Evolutionary conservation across 2,113 vertebrate species (phyloP).

Genomic region (Turdus rufiventris): DNA sequence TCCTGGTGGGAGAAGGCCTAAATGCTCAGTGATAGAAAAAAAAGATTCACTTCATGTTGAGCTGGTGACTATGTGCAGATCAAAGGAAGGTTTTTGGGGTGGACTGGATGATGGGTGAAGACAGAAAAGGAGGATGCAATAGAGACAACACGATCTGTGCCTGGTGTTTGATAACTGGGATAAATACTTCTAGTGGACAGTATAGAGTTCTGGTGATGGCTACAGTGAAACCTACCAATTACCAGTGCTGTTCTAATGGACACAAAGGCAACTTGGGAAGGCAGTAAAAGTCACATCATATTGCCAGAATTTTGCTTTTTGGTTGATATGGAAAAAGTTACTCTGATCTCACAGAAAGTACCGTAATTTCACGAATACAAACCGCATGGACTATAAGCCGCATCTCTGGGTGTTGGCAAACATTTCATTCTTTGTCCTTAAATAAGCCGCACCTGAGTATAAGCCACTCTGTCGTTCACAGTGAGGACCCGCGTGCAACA

Average conservation of each 20-base stretch:
- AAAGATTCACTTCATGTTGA: not conserved
- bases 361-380: too few species aligned
- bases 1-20: not conserved
- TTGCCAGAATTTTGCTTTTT: not conserved
- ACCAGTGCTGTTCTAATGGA: not conserved
- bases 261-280: not conserved
- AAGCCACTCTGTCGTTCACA: too few species aligned
- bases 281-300: not conserved
- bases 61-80: not conserved
- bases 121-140: not conserved
- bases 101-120: not conserved
- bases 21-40: not conserved
- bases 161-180: not conserved
- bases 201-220: not conserved
- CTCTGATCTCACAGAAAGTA: not conserved
- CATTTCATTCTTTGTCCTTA: too few species aligned
- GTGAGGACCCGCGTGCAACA: too few species aligned
- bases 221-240: not conserved
- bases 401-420: too few species aligned
- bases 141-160: not conserved
- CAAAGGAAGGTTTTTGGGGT: not conserved
- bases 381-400: too few species aligned
- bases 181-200: not conserved
- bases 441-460: too few species aligned
- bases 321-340: not conserved